Percentiles rank a stretch among this genome's conserved stretches.
Evolutionary conservation across 2,113 vertebrate genomes (phyloP).

Genomic region (Propithecus coquereli): DNA sequence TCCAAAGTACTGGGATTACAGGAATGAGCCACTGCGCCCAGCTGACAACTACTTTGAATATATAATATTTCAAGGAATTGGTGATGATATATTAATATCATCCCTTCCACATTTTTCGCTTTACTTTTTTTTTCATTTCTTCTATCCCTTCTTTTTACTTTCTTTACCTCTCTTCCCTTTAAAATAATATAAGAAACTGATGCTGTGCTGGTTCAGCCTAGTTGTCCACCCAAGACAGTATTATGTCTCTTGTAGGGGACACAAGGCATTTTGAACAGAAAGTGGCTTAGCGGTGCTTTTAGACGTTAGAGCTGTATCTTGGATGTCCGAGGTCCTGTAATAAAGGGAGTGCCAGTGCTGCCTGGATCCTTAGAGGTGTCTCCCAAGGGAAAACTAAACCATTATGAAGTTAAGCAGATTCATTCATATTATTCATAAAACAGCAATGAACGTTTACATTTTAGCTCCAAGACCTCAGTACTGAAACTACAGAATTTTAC

Average conservation of each 20-base stretch:
- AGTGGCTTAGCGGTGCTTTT: too few species aligned
- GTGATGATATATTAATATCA: not conserved
- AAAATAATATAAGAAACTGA: not conserved
- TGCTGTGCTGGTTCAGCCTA: not conserved
- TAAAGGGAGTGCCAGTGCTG: fast-evolving
- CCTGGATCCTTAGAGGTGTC: not conserved
- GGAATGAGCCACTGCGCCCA: too few species aligned
- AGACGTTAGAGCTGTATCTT: not conserved
- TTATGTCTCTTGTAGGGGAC: not conserved
- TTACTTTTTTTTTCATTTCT: not conserved
- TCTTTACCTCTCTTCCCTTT: not conserved
- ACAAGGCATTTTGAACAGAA: not conserved
- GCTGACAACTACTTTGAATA: not conserved
- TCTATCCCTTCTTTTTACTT: not conserved
- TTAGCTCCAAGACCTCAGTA: not conserved
- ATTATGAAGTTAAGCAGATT: not conserved
- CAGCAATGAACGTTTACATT: not conserved
- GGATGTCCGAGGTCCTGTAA: not conserved
- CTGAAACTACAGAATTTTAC: not conserved
- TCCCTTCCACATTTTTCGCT: not conserved
- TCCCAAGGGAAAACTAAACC: not conserved
- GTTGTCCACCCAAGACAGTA: not conserved
- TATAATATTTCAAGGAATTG: not conserved
- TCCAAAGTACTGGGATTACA: too few species aligned
- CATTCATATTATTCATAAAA: not conserved